Evolutionary conservation across 2,113 vertebrate species (phyloP), one percentile per base, ranked within the genome.

Genomic region (Porphyrio hochstetteri): DNA sequence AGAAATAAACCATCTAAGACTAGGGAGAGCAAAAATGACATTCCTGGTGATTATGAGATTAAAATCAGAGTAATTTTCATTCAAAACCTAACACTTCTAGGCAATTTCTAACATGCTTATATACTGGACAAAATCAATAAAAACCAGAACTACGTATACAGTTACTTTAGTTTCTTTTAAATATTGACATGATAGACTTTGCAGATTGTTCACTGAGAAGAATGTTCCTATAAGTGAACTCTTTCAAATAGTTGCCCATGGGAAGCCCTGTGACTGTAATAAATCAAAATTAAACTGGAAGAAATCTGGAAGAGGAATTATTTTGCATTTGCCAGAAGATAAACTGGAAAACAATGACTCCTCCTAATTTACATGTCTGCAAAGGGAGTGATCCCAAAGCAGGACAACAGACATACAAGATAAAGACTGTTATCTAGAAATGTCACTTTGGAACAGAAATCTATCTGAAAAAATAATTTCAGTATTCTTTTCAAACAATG

Each of bases 261-360:
- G 25, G 55, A 93, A 93, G 20, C 20, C 20, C 46, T 82, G 57
- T 92, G 68, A 92, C 68, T 84, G 42, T 59, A 93, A 63, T 77
- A 86, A 94, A 88, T 48, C 71, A 88, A 90, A 95, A 86, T 69
- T 70, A 81, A 92, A 81, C 35, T 90, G 48, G 21, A 93, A 70
- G 35, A 78, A 63, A 86, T 44, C 13, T 67, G 63, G 75, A 82
- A 90, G 50, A 89, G 6, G 28, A 89, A 76, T 79, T 0, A 57
- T 88, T 87, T 79, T 72, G 20, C 27, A 60, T 68, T 86, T 92
- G 65, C 69, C 89, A 87, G 61, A 78, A 85, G 83, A 81, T 75
- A 78, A 13, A 19, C 33, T 86, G 65, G 60, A 95, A 93, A 92
- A 76, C 23, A 6, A 42, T 71, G 38, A 71, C 11, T 92, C 53